Base-by-base conservation (phyloP, 2,888 invertebrate genomes). In the Lysandra coridon region DNA sequence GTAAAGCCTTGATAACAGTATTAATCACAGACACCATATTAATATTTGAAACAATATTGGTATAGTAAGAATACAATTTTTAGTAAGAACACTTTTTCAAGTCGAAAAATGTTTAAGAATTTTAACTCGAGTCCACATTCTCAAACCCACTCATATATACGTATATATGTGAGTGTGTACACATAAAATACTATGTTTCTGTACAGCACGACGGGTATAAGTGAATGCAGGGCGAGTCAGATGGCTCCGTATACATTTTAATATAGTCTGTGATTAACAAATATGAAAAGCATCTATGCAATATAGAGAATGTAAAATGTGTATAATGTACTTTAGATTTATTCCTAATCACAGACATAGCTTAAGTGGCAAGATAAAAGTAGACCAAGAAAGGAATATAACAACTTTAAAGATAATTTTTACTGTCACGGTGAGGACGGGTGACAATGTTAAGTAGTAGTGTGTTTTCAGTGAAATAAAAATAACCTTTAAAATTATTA, bases 281-380 rank as follows among this genome's bases (percentile, higher is more conserved):
- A 14, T 30, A 76, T 30, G 5, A 57, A 17, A 76, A 76, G 53
- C 76, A 30, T 57, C 57, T 76, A 76, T 57, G 57, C 17, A 76
- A 57, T n/a, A 76, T 76, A 76, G 49, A 76, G 1, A 76, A 76
- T 40, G 49, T 75, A 75, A 30, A 75, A 53, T 33, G 57, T 79
- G 77, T 79, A 80, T 79, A 79, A 80, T 80, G 80, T 81, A 79
- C 79, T 80, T 77, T 77, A 33, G 73, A 80, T 81, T 81, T 81
- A 86, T 83, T 84, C 86, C 86, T 85, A 89, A 93, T 93, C 92
- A 93, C 92, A 92, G 91, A 89, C 89, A 88, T 87, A 89, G 87
- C 85, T 85, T 85, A 84, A 83, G 85, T 87, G 92, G 92, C 92
- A 92, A 92, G 90, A 89, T 57, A 82, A 78, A 80, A 79, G 79